Percentiles rank a stretch among this genome's conserved stretches.
phyloP scores from a whole-genome alignment of 2,797 vertebrate genomes.

The Hippoglossus hippoglossus region DNA sequence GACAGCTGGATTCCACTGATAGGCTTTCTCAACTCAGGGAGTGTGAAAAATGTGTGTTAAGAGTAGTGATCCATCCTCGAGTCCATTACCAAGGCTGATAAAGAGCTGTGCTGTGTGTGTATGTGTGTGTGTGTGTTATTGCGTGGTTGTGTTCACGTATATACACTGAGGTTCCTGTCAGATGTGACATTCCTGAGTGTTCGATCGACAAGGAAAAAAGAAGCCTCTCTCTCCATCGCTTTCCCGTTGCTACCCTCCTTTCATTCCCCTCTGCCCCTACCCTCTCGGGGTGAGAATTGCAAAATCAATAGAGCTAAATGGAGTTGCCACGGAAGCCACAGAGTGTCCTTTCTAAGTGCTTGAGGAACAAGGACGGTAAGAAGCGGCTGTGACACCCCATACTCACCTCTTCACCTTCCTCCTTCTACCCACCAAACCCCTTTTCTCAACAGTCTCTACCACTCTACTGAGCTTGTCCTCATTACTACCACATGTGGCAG shows the following conservation, averaged over 20 bases:
- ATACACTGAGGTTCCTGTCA: slow-evolving; percentile 50
- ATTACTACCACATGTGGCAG: not conserved
- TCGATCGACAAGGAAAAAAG: slow-evolving; percentile 64
- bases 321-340: slow-evolving; percentile 81
- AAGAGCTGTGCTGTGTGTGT: slow-evolving; percentile 13
- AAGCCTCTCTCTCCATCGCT: slow-evolving; percentile 44
- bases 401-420: slow-evolving; percentile 47
- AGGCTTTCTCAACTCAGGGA: slow-evolving; percentile 31
- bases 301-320: slow-evolving; percentile 87
- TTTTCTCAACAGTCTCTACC: slow-evolving; percentile 16
- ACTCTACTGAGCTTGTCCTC: slow-evolving; percentile 28
- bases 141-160: slow-evolving; percentile 1
- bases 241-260: slow-evolving; percentile 61
- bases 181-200: slow-evolving; percentile 69
- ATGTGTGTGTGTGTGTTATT: not conserved
- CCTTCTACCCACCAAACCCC: slow-evolving; percentile 20
- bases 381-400: slow-evolving; percentile 65
- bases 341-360: slow-evolving; percentile 81
- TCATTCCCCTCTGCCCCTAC: slow-evolving; percentile 54
- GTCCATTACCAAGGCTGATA: slow-evolving; percentile 58
- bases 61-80: slow-evolving; percentile 52
- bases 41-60: slow-evolving; percentile 55
- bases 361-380: slow-evolving; percentile 71
- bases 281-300: slow-evolving; percentile 74
- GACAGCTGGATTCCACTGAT: slow-evolving; percentile 37